Percentiles rank a stretch among this genome's conserved stretches.
Conservation (phyloP, 2,888 invertebrate genomes). For the Drosophila kokeensis region DNA sequence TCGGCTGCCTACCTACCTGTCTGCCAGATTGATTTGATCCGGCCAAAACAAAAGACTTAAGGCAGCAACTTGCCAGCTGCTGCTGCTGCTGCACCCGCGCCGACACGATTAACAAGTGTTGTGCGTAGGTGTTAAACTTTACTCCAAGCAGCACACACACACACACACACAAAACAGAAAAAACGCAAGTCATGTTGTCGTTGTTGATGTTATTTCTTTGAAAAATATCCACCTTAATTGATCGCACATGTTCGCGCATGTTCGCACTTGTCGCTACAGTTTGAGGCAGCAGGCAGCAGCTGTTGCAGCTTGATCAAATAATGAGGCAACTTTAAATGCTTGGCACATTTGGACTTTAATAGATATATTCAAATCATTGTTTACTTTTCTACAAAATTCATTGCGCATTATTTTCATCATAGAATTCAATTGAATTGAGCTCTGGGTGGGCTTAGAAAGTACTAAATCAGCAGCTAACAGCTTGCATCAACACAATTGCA, state of each 20-base stretch:
- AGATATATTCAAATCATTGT: constrained; percentile 19
- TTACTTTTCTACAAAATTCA: constrained; percentile 10
- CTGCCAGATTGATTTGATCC: constrained; percentile 13
- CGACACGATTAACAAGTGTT: constrained; percentile 12
- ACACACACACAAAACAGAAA: constrained; percentile 3
- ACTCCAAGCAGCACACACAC: constrained; percentile 8
- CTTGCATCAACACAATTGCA: neutral
- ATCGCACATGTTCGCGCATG: constrained; percentile 44
- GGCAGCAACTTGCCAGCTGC: constrained; percentile 57
- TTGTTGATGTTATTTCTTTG: constrained; percentile 26
- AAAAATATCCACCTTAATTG: constrained; percentile 38
- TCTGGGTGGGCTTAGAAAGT: constrained; percentile 47
- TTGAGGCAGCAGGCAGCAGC: constrained; percentile 13
- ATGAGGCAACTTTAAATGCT: constrained; percentile 53
- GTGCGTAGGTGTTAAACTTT: constrained; percentile 19
- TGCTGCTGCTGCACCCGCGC: neutral
- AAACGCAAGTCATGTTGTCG: constrained; percentile 51
- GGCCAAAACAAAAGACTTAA: constrained; percentile 67
- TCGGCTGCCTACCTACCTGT: neutral
- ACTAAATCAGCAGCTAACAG: constrained; percentile 10
- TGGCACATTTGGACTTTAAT: constrained; percentile 45
- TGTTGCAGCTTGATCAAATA: constrained; percentile 16
- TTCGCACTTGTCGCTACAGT: constrained; percentile 41
- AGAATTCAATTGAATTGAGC: neutral
- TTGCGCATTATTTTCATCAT: constrained; percentile 36